A percentile compares a stretch with the other conserved stretches of the same genome.
These are phyloP conservation scores for Orchestes rusci DNA, from an alignment of 2,888 invertebrate species.

Conservation along the genomic window DNA sequence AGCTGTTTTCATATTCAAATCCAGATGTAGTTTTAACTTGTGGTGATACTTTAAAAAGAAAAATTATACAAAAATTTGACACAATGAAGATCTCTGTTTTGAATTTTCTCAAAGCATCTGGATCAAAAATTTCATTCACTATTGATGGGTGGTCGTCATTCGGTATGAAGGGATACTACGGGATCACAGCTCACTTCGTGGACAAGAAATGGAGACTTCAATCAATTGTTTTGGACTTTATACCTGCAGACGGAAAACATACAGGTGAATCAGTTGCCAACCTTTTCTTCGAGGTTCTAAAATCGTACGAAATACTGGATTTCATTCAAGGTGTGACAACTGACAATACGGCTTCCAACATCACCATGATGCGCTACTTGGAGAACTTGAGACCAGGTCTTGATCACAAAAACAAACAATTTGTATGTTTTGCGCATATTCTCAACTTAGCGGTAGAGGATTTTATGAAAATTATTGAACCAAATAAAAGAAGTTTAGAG, in stretches of 20 bases:
- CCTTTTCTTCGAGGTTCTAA: too few relatives aligned
- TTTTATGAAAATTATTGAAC: conserved; percentile 16
- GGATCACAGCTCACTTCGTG: conserved; percentile 29
- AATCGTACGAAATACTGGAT: too few relatives aligned
- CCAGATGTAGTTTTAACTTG: conserved; percentile 9
- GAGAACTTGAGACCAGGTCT: conserved; percentile 14
- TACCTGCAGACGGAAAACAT: too few relatives aligned
- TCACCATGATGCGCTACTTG: conserved; percentile 19
- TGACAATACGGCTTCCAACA: conserved; percentile 14
- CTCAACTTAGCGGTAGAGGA: conserved; percentile 8
- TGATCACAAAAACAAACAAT: conserved; percentile 13
- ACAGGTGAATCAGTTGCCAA: too few relatives aligned
- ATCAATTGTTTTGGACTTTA: conserved; percentile 24
- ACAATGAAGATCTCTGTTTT: conserved; percentile 1
- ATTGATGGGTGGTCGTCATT: conserved; percentile 30
- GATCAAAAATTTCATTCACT: conserved; percentile 27
- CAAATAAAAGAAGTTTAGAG: conserved; percentile 7
- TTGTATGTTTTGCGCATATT: conserved; percentile 15
- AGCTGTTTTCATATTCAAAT: conserved; percentile 14
- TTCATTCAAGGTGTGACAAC: too few relatives aligned
- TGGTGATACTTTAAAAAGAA: conserved; percentile 13
- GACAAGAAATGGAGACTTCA: conserved; percentile 25
- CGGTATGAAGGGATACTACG: conserved; percentile 25
- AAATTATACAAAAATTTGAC: conserved; percentile 17
- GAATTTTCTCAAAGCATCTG: conserved; percentile 5